Evolutionary conservation across 1,140 invertebrate genomes (phyloP), one percentile per base, ranked within the genome.

Genomic region (Bombus impatiens): DNA sequence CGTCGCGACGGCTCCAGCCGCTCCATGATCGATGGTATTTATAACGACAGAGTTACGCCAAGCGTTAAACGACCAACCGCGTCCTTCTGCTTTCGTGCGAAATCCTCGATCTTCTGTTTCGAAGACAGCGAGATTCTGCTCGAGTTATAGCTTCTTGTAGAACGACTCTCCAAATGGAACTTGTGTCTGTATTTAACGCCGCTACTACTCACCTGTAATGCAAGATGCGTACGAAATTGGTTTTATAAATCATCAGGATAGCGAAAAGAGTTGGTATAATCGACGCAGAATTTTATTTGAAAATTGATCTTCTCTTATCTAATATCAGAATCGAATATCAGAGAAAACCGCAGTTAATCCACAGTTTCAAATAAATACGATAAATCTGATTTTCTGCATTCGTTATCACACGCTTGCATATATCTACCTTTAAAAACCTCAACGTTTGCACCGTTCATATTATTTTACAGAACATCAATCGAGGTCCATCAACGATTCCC

Each of bases 21-120:
- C 59, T 79, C 70, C 75, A 82, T 88, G 88, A 86, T 82, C 67
- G 84, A 88, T 80, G 74, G 62, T 37, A n/a, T 57, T 62, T 67
- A n/a, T 62, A 42, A 77, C 83, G 44, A n/a, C 35, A 18, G 71
- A 35, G 57, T 37, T 62, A 25, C 32, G 28, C 57, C 57, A n/a
- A 44, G 12, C 35, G 57, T 65, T n/a, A 42, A 83, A 18, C 37
- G n/a, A 32, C 25, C 4, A 35, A 59, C 28, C 15, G 32, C n/a
- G 70, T 44, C 32, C 13, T 10, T 57, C 10, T 62, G 40, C 42
- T 18, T 42, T n/a, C 15, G 22, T 0, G 12, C 28, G 28, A 12
- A 42, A 71, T 4, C 3, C 25, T 28, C 57, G 0, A 13, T n/a
- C 40, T n/a, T 44, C 28, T n/a, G 40, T n/a, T 42, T 25, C 9